Evolutionary conservation across 2,888 invertebrate species (phyloP).

Genomic region (Xylocampa areola): DNA sequence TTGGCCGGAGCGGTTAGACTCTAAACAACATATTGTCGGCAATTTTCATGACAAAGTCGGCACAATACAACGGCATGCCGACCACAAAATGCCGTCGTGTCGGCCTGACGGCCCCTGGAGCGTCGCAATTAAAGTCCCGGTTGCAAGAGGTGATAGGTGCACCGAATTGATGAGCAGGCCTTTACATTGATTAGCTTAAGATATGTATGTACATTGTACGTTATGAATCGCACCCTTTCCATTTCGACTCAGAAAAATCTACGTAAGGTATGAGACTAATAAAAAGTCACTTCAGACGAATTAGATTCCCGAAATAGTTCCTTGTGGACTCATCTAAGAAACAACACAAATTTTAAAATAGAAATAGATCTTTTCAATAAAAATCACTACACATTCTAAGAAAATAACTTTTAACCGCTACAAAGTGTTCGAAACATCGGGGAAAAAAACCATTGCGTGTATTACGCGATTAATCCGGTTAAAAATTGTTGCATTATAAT

Average conservation of each 20-base stretch:
- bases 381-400: too few species aligned
- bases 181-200: slow-evolving; percentile 58
- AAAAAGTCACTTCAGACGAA: not conserved
- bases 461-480: too few species aligned
- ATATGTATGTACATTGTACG: slow-evolving; percentile 35
- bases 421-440: too few species aligned
- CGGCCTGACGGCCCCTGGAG: slow-evolving; percentile 81
- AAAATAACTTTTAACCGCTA: too few species aligned
- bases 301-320: too few species aligned
- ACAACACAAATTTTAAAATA: too few species aligned
- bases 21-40: slow-evolving; percentile 75
- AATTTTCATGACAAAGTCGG: slow-evolving; percentile 77
- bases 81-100: slow-evolving; percentile 81
- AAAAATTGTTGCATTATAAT: too few species aligned
- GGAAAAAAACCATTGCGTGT: too few species aligned
- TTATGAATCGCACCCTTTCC: slow-evolving; percentile 15
- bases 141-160: slow-evolving; percentile 75
- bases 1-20: slow-evolving; percentile 66
- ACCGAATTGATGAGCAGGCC: slow-evolving; percentile 68
- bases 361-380: too few species aligned
- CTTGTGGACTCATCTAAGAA: too few species aligned
- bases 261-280: not conserved
- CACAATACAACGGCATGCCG: slow-evolving; percentile 71
- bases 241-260: not conserved
- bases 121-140: slow-evolving; percentile 83